Evolutionary conservation across 2,113 vertebrate species (phyloP).

Genomic region (Phyllostomus discolor): DNA sequence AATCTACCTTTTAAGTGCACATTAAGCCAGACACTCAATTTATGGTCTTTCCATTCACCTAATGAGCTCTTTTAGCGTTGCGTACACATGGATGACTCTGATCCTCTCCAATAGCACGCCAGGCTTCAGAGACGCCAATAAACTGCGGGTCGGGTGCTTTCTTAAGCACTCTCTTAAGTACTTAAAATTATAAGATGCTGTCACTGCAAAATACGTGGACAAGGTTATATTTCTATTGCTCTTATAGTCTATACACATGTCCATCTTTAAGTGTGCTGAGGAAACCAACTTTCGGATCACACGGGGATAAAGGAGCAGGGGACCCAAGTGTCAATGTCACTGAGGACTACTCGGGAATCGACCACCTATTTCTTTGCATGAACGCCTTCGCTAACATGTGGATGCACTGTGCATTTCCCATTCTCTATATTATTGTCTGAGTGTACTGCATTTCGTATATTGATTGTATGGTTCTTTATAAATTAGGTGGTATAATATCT

Average conservation of each 20-base stretch:
- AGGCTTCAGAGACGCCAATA: not conserved
- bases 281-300: not conserved
- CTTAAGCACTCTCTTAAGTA: not conserved
- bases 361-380: accelerated
- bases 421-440: not conserved
- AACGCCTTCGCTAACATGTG: not conserved
- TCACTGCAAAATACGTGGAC: not conserved
- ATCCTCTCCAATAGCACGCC: not conserved
- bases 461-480: not conserved
- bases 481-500: not conserved
- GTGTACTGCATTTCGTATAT: not conserved
- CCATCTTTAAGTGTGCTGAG: not conserved
- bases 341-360: accelerated
- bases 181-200: not conserved
- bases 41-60: not conserved
- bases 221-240: not conserved
- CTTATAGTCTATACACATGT: not conserved
- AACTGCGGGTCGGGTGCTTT: not conserved
- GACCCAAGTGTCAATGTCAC: not conserved
- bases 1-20: not conserved
- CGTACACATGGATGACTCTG: not conserved
- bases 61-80: not conserved
- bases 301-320: not conserved
- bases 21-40: not conserved
- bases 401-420: not conserved